phyloP scores from a whole-genome alignment of 2,797 vertebrate species.

The Gymnocypris eckloni region DNA sequence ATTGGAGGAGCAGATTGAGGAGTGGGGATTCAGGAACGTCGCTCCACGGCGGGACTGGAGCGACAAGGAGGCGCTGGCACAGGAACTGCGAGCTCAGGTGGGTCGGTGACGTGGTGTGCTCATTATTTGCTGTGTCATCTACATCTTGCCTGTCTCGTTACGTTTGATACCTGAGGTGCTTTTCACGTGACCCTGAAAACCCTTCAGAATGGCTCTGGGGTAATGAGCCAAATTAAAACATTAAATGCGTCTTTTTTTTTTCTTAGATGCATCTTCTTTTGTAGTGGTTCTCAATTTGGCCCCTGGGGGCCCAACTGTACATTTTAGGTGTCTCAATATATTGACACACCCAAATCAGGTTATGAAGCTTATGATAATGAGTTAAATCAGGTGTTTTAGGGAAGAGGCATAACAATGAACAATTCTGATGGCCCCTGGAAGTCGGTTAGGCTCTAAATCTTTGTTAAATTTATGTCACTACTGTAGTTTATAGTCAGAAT shows the following conservation, averaged over 20 bases:
- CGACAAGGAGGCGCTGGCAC: constrained; percentile 69
- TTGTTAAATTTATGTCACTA: not conserved
- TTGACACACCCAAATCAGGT: not conserved
- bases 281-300: not conserved
- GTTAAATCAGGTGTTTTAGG: not conserved
- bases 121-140: not conserved
- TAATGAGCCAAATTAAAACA: not conserved
- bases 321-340: not conserved
- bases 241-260: not conserved
- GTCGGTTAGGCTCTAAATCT: not conserved
- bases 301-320: not conserved
- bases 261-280: not conserved
- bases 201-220: not conserved
- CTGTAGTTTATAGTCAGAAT: not conserved
- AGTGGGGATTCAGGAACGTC: constrained; percentile 60
- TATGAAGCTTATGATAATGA: not conserved
- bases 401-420: not conserved
- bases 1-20: constrained; percentile 73
- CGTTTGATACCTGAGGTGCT: not conserved
- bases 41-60: constrained; percentile 62
- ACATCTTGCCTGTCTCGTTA: not conserved
- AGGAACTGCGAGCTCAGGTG: constrained; percentile 77
- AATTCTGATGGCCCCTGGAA: not conserved
- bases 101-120: not conserved
- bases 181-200: not conserved